Base-by-base conservation (phyloP, 2,888 invertebrate genomes). In the Chaitophorus viminalis region DNA sequence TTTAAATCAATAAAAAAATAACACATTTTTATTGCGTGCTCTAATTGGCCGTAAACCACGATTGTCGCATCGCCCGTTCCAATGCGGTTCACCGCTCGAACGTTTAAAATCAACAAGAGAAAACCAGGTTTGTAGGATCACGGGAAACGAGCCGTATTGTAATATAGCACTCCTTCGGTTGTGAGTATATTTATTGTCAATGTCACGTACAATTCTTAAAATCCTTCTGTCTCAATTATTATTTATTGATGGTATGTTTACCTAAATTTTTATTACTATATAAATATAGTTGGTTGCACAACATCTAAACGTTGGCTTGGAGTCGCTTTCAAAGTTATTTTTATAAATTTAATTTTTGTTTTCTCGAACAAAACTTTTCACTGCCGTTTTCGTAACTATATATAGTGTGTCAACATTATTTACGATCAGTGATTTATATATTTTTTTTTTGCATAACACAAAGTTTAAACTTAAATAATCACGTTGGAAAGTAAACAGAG, bases 111-210 rank as follows among this genome's bases (percentile, higher is more conserved):
- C 85, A 70, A 85, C 70, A 75, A 85, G 36, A 75, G 60, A 75
- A 83, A 85, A 85, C n/a, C 77, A 33, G 77, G 84, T 85, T 85
- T 85, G 65, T 85, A 85, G 33, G 68, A 77, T 76, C 77, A 52
- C 25, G 33, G 4, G 29, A 60, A 76, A 76, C 39, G 54, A 60
- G 36, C 36, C 3, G 9, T 14, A 8, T 39, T 9, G 25, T 46
- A 31, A 29, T 21, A 70, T 31, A 46, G 31, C 70, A 46, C 70
- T 70, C 31, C 31, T 82, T 54, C 70, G 31, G 33, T 72, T 36
- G 29, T 31, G n/a, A n/a, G 14, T 74, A 74, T 65, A 79, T 31
- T 82, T 81, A 39, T 52, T 17, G 25, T 25, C 72, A 72, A 72
- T 33, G 82, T 82, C 72, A 70, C 70, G 82, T 52, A 70, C 70